Conservation (phyloP, 2,888 invertebrate species). For the Dolichopus griseipennis region DNA sequence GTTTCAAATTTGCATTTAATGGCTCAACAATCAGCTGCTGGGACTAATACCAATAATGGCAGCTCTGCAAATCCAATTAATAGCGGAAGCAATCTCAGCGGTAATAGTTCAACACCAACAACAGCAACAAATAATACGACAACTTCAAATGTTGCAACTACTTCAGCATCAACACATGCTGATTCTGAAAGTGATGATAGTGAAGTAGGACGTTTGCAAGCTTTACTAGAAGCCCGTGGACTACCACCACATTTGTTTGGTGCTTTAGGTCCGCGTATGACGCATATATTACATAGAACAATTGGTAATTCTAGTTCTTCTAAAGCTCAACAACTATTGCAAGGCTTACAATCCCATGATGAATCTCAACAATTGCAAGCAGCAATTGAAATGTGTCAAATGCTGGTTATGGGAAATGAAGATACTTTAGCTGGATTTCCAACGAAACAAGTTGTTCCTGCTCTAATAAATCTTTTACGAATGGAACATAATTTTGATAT, state of each 20-base stretch:
- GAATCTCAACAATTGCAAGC: constrained; percentile 94
- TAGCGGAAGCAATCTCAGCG: constrained; percentile 26
- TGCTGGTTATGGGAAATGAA: constrained; percentile 98
- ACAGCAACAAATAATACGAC: constrained; percentile 18
- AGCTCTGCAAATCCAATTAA: constrained; percentile 32
- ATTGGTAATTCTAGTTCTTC: constrained; percentile 81
- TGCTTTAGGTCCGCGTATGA: constrained; percentile 92
- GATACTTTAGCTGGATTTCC: constrained; percentile 98
- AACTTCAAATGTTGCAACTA: constrained; percentile 21
- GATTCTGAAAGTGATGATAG: constrained; percentile 82
- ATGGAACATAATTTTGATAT: constrained; percentile 99
- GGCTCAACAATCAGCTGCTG: constrained; percentile 38
- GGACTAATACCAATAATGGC: constrained; percentile 35
- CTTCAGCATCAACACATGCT: constrained; percentile 34
- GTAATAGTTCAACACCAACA: constrained; percentile 10
- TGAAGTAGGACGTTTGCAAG: constrained; percentile 91
- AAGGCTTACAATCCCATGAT: constrained; percentile 87
- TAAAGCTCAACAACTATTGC: constrained; percentile 87
- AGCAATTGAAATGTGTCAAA: constrained; percentile 96
- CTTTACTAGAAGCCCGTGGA: constrained; percentile 87
- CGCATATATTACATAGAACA: constrained; percentile 86
- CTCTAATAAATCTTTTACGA: constrained; percentile 80
- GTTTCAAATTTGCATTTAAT: constrained; percentile 41
- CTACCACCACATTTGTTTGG: constrained; percentile 95
- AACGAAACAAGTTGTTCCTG: constrained; percentile 94